A percentile compares a stretch with the other conserved stretches of the same genome.
Conservation (phyloP, 2,797 vertebrate species). For the Muscicapa comitata region DNA sequence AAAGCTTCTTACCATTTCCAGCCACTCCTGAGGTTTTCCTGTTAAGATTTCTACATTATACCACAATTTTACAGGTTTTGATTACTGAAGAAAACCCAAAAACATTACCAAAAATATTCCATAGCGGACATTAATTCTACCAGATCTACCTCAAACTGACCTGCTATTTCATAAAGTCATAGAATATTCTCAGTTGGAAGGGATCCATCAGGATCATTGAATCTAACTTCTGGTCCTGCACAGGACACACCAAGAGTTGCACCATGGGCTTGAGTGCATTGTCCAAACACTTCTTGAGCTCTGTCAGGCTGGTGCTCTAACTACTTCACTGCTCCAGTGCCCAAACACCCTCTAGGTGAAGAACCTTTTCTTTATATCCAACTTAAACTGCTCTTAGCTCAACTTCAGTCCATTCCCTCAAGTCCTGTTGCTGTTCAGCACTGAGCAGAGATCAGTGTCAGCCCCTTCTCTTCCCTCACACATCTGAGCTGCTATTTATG, state of each 20-base stretch:
- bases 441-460: background rate
- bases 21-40: background rate
- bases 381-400: background rate
- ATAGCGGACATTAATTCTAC: background rate
- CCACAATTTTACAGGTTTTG: background rate
- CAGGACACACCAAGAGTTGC: background rate
- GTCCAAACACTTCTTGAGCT: background rate
- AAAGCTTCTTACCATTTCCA: background rate
- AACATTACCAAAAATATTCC: background rate
- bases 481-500: background rate
- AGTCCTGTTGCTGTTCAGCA: no score
- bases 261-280: background rate
- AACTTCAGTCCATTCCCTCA: background rate
- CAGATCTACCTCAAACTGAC: background rate
- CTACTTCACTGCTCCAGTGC: no score
- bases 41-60: background rate
- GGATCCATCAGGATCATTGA: background rate
- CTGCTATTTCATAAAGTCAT: background rate
- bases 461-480: no score
- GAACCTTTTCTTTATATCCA: background rate
- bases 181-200: background rate
- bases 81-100: background rate
- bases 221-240: no score
- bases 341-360: fast-evolving
- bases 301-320: background rate